Evolutionary conservation across 53 echinoderm and acorn worm genomes (phyloP).

Genomic region (Echinarachnius parma): DNA sequence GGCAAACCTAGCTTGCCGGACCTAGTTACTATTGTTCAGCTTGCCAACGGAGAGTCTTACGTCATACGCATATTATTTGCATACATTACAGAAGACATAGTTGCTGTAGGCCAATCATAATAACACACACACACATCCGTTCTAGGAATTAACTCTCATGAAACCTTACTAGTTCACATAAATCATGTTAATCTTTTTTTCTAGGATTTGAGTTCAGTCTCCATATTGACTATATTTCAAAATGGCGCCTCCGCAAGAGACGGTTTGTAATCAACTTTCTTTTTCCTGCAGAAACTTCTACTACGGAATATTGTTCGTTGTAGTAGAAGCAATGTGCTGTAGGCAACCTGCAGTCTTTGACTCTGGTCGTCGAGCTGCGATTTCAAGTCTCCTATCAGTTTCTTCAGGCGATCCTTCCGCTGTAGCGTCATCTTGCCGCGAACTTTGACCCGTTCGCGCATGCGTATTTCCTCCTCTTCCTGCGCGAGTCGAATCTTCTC

Average conservation of each 20-base stretch:
- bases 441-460: slow-evolving; percentile 67
- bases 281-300: slow-evolving; percentile 73
- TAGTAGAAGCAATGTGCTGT: slow-evolving; percentile 75
- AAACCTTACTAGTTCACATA: no score
- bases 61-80: no score
- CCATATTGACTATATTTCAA: no score
- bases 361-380: slow-evolving; percentile 82
- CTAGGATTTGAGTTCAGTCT: no score
- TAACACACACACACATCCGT: no score
- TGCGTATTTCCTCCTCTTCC: slow-evolving; percentile 71
- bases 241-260: slow-evolving; percentile 69
- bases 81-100: no score
- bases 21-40: no score
- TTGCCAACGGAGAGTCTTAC: no score
- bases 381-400: slow-evolving; percentile 70
- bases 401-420: slow-evolving; percentile 77
- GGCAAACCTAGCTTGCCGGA: no score
- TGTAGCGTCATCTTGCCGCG: slow-evolving; percentile 66
- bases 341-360: slow-evolving; percentile 69
- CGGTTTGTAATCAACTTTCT: slow-evolving; percentile 41
- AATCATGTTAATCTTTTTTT: no score
- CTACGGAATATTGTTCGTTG: slow-evolving; percentile 81
- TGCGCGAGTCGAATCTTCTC: slow-evolving; percentile 85
- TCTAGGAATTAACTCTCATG: no score
- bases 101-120: no score